Evolutionary conservation across 2,888 invertebrate species (phyloP), one percentile per base, ranked within the genome.

Genomic region (Drosophila vallismaia): DNA sequence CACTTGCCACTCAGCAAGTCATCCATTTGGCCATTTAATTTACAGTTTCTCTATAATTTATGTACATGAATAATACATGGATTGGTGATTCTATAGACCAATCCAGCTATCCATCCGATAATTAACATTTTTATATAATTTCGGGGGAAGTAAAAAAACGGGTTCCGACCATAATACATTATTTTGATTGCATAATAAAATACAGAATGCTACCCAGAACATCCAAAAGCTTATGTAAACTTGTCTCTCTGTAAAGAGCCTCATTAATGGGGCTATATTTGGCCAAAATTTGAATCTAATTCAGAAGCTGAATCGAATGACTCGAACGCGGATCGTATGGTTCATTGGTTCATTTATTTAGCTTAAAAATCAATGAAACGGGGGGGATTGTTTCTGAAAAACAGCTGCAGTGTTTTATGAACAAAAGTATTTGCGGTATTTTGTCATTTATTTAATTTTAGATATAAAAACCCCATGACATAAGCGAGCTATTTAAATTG

Each of bases 21-120:
- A 44, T 8, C 38, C 28, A 50, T 46, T 84, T 75, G 59, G 73
- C 45, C 66, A 67, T 71, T 57, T 78, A 75, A 78, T 85, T 80
- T 80, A 80, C 75, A 77, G 73, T 75, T 68, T 64, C 46, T 45
- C 52, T 24, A 63, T 78, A 85, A 80, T 82, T 79, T 82, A 80
- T 80, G 82, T 45, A 76, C 83, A 85, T 80, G 74, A 63, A 76
- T 85, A 85, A 71, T 58, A 7, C 50, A 74, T 52, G 10, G 62
- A 66, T 49, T 49, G 42, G 24, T 19, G 49, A 63, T 71, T 63
- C 70, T 71, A 24, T 31, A 60, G 62, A 40, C 69, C 52, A 67
- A 80, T 73, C 56, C 69, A 51, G 55, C 42, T 64, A 80, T 73
- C 56, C 69, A 51, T 53, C 42, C 72, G 72, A 80, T 72, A 49